Evolutionary conservation across 1,140 invertebrate genomes (phyloP).

Genomic region (Drosophila quadrilineata): DNA sequence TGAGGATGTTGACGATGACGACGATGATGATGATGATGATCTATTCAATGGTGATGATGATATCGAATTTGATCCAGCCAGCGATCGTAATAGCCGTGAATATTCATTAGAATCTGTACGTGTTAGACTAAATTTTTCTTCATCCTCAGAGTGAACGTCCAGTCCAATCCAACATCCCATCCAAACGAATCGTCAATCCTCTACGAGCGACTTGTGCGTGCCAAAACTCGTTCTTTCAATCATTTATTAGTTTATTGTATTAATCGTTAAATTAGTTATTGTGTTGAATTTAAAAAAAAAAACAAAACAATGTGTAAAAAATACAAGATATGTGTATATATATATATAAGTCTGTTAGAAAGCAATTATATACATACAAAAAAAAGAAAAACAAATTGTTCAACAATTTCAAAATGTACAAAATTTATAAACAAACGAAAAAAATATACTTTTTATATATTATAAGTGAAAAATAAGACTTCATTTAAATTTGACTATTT

Average conservation of each 20-base stretch:
- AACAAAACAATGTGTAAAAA: conserved; percentile 27
- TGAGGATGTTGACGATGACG: conserved; percentile 51
- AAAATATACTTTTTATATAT: conserved; percentile 56
- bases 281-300: conserved; percentile 44
- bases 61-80: conserved; percentile 40
- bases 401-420: conserved; percentile 68
- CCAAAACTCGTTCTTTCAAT: neutral
- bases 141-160: conserved; percentile 35
- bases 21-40: conserved; percentile 49
- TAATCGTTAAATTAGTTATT: conserved; percentile 36
- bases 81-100: conserved; percentile 37
- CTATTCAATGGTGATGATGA: conserved; percentile 32
- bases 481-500: too few species aligned
- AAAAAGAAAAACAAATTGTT: conserved; percentile 42
- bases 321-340: too few species aligned
- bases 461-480: neutral
- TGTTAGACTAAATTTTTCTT: conserved; percentile 25
- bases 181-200: neutral
- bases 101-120: conserved; percentile 5
- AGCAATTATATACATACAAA: conserved; percentile 25
- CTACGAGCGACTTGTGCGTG: neutral
- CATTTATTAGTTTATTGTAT: neutral
- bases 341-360: conserved; percentile 42
- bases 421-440: conserved; percentile 35
- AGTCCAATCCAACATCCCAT: neutral